A percentile compares a stretch with the other conserved stretches of the same genome.
Evolutionary conservation across 2,888 invertebrate genomes (phyloP).

Genomic region (Agrochola lota): DNA sequence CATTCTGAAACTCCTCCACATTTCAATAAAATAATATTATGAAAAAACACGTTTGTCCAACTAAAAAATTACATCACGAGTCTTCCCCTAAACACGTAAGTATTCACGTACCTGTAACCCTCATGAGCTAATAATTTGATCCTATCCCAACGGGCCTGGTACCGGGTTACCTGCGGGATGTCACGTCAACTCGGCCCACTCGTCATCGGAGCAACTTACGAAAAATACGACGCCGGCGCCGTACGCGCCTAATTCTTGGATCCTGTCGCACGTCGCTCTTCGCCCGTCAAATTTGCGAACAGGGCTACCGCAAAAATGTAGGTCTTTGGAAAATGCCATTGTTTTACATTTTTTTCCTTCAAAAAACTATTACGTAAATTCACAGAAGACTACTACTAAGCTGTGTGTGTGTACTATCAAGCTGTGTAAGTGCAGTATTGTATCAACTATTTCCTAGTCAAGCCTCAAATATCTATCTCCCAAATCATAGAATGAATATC

Average conservation of each 20-base stretch:
- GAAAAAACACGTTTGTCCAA: neutral
- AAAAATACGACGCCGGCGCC: conserved; percentile 75
- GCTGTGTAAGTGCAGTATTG: neutral
- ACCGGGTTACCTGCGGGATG: conserved; percentile 67
- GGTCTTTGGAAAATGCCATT: neutral
- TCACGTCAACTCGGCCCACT: conserved; percentile 74
- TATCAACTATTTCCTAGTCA: neutral
- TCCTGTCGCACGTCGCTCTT: conserved; percentile 80
- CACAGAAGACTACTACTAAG: too few species aligned
- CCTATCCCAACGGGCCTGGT: conserved; percentile 34
- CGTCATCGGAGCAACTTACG: conserved; percentile 81
- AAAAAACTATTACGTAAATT: neutral
- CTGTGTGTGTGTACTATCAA: neutral
- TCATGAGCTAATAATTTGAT: conserved; percentile 61
- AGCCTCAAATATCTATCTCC: neutral
- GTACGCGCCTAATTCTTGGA: conserved; percentile 83
- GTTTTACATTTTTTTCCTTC: neutral
- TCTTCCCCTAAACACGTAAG: neutral
- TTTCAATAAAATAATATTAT: too few species aligned
- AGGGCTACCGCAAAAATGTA: conserved; percentile 76
- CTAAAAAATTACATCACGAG: conserved; percentile 1
- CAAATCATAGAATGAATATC: neutral
- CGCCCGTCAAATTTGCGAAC: conserved; percentile 82
- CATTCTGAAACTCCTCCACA: too few species aligned
- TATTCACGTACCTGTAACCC: conserved; percentile 37